Evolutionary conservation across 2,797 vertebrate genomes (phyloP).

Genomic region (Hafferia zeledoni): DNA sequence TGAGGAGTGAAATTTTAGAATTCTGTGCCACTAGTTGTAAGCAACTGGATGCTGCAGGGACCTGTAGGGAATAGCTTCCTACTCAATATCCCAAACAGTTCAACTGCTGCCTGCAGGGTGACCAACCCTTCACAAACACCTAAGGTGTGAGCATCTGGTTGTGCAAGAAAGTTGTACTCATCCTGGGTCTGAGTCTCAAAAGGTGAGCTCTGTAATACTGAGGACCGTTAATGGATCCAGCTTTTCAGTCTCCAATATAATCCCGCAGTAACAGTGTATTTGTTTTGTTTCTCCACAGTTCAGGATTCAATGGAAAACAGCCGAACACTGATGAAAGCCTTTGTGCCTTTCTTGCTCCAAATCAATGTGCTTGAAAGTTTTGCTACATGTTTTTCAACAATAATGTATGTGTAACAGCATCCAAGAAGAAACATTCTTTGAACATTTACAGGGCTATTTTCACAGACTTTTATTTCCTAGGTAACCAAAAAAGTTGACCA

Average conservation of each 20-base stretch:
- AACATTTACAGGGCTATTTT: neutral
- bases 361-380: neutral
- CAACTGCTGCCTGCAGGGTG: neutral
- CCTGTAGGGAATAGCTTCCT: neutral
- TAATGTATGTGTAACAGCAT: neutral
- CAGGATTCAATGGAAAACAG: neutral
- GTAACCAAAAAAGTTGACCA: neutral
- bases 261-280: rapidly evolving
- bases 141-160: neutral
- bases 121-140: neutral
- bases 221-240: neutral
- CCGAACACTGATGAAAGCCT: neutral
- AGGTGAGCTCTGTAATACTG: neutral
- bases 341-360: neutral
- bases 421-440: neutral
- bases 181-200: neutral
- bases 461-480: neutral
- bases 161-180: neutral
- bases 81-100: neutral
- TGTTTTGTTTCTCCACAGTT: neutral
- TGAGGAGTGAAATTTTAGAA: neutral
- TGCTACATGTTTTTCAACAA: neutral
- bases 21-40: rapidly evolving
- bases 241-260: neutral
- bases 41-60: neutral